phyloP scores from a whole-genome alignment of 2,113 vertebrate species.

The Nesoenas mayeri region DNA sequence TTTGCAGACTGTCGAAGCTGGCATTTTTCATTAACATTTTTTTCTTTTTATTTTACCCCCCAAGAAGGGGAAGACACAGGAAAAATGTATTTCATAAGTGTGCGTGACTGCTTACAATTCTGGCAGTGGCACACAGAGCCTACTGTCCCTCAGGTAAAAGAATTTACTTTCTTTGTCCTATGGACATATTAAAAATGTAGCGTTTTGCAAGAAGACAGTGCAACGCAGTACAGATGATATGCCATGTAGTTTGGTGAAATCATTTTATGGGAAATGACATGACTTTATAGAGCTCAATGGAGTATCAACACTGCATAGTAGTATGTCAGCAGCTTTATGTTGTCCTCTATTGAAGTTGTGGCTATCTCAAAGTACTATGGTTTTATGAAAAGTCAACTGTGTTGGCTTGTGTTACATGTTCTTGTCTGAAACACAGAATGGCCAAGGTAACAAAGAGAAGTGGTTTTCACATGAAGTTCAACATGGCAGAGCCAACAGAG shows the following conservation, averaged over 20 bases:
- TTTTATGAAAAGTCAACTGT: neutral
- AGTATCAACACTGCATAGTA: neutral
- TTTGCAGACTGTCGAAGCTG: conserved; percentile 7
- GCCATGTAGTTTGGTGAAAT: neutral
- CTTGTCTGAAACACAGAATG: neutral
- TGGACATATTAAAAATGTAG: conserved; percentile 1
- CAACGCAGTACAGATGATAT: neutral
- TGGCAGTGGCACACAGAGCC: neutral
- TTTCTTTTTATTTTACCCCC: neutral
- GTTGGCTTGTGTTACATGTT: neutral
- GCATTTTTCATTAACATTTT: neutral
- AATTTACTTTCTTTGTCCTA: conserved; percentile 2
- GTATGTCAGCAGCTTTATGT: conserved; percentile 1
- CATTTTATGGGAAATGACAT: neutral
- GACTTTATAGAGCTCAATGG: conserved; percentile 24
- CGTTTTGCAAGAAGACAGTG: neutral
- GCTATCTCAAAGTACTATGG: neutral
- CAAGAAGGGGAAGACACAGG: neutral
- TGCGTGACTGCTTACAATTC: neutral
- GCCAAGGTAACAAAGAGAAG: neutral
- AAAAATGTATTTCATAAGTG: conserved; percentile 7
- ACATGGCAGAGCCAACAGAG: neutral
- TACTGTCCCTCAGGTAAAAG: neutral
- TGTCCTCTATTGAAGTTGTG: neutral
- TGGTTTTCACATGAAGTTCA: neutral